Conservation (phyloP, 1,140 invertebrate genomes). For the Pachypsylla venusta region DNA sequence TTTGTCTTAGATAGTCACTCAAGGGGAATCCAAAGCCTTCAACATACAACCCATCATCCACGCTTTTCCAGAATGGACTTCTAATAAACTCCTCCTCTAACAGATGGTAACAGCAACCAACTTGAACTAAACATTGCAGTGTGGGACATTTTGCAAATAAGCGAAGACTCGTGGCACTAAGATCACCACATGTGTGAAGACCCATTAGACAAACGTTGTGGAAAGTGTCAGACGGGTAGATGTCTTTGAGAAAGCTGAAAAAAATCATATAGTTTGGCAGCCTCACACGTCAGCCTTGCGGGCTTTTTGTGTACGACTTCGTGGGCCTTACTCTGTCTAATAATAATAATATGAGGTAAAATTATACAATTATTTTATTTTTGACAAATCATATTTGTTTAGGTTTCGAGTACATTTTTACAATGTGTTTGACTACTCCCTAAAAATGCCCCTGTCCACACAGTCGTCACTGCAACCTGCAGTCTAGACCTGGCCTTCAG, state of each 20-base stretch:
- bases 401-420: no score
- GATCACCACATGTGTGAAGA: conserved; percentile 77
- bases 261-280: no score
- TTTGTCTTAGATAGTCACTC: conserved; percentile 41
- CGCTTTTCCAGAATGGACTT: conserved; percentile 21
- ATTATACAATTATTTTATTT: no score
- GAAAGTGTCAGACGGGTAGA: conserved; percentile 29
- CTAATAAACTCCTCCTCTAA: conserved; percentile 45
- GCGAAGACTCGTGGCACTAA: conserved; percentile 55
- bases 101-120: conserved; percentile 84
- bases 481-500: no score
- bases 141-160: conserved; percentile 45
- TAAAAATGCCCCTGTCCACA: no score
- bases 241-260: conserved; percentile 30
- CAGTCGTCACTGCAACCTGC: no score
- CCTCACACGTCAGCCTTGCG: no score
- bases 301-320: no score
- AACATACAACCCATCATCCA: conserved; percentile 16
- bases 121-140: conserved; percentile 51
- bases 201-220: conserved; percentile 34
- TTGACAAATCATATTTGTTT: no score
- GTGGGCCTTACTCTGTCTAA: no score
- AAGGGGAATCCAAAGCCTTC: conserved; percentile 45
- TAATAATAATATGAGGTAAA: no score
- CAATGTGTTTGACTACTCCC: no score